These are phyloP conservation scores for Polyergus mexicanus DNA, from an alignment of 1,140 invertebrate genomes.

Conservation along the genomic window DNA sequence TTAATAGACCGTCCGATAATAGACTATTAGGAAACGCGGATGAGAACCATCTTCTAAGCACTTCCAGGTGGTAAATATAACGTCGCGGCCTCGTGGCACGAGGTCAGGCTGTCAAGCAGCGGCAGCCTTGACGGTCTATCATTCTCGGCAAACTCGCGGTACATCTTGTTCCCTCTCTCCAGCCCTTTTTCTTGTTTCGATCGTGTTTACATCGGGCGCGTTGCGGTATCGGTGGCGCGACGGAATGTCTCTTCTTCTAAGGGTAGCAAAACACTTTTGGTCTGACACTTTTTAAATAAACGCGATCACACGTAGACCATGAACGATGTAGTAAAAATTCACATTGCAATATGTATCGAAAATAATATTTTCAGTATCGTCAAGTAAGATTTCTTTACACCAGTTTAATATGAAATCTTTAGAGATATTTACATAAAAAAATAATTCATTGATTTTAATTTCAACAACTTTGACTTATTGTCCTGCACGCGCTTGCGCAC, in stretches of 20 bases:
- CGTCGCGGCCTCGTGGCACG: conserved; percentile 27
- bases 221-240: no score
- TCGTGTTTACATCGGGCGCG: conserved; percentile 17
- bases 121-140: conserved; percentile 55
- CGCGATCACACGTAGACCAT: neutral
- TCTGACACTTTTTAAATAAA: neutral
- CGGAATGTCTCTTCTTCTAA: neutral
- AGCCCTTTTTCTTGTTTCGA: neutral
- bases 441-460: conserved; percentile 13
- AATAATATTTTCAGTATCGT: neutral
- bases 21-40: conserved; percentile 44
- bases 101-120: conserved; percentile 53
- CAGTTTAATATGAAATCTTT: neutral
- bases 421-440: neutral
- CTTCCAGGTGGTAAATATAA: conserved; percentile 54
- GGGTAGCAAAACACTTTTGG: neutral
- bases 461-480: neutral
- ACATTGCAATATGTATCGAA: neutral
- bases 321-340: neutral
- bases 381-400: neutral
- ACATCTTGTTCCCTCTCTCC: conserved; percentile 38
- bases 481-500: neutral
- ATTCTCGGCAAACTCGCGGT: conserved; percentile 50
- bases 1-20: conserved; percentile 54
- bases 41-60: conserved; percentile 23